Evolutionary conservation across 2,797 vertebrate genomes (phyloP).

Genomic region (Enteromius trimaculatus): DNA sequence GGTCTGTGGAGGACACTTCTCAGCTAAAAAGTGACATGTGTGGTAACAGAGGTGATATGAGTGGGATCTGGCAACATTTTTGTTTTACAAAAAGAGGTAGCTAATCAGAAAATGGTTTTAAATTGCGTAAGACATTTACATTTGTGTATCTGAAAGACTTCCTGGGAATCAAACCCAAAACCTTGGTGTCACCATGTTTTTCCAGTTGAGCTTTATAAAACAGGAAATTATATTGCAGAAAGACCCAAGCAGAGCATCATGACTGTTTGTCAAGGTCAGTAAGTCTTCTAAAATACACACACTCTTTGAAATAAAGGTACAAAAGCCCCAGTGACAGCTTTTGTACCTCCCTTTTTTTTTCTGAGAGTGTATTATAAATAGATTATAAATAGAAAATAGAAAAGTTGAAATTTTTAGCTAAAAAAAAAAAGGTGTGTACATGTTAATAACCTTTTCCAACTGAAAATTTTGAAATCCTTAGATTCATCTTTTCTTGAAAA

Average conservation of each 20-base stretch:
- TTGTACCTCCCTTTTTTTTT: no score
- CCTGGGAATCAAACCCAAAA: background rate
- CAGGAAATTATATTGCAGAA: background rate
- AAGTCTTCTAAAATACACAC: background rate
- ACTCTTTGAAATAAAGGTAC: no score
- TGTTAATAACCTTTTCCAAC: background rate
- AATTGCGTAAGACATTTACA: background rate
- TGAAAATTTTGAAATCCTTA: background rate
- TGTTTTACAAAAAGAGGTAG: background rate
- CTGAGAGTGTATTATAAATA: background rate
- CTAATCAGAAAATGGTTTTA: background rate
- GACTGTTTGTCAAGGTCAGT: background rate
- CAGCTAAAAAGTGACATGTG: slow-evolving; percentile 40
- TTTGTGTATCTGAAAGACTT: background rate
- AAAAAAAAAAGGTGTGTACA: background rate
- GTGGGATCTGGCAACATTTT: background rate
- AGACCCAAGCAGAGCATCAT: background rate
- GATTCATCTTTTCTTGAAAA: background rate
- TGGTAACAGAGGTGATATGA: slow-evolving; percentile 38
- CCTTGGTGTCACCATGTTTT: no score
- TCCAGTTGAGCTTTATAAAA: background rate
- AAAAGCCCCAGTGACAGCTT: no score
- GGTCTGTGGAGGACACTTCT: slow-evolving; percentile 37
- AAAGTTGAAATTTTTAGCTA: background rate
- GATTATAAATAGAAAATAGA: background rate